These are phyloP conservation scores for Cepaea nemoralis DNA, from an alignment of 1,140 invertebrate genomes.

Conservation along the genomic window DNA sequence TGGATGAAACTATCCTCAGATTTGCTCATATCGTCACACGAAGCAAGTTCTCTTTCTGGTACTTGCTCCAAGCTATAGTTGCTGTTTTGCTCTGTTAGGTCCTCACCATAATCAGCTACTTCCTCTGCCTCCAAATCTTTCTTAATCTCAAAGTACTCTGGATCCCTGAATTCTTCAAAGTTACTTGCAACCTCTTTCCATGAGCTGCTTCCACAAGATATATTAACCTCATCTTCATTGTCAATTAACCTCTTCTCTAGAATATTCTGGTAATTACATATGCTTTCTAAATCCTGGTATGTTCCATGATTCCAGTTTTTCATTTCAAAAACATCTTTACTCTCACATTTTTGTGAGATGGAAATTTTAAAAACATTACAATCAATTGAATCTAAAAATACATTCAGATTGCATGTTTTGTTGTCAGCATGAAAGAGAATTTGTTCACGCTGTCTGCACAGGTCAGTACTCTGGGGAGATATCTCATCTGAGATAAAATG, in stretches of 20 bases:
- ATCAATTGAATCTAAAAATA: neutral
- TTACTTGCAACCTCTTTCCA: neutral
- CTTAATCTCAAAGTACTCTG: neutral
- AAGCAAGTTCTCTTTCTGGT: no score
- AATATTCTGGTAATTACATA: neutral
- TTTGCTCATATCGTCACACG: no score
- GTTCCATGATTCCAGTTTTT: neutral
- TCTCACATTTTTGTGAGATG: neutral
- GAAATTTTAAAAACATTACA: neutral
- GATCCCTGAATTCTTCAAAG: neutral
- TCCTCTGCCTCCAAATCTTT: neutral
- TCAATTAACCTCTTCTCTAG: neutral
- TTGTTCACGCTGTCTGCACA: neutral
- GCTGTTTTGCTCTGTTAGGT: neutral
- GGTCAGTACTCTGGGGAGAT: neutral
- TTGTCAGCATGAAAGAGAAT: neutral
- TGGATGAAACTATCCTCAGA: no score
- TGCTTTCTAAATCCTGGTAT: neutral
- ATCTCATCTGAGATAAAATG: neutral
- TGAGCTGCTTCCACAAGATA: neutral
- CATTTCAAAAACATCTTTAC: neutral
- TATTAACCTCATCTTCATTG: neutral
- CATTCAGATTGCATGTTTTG: neutral
- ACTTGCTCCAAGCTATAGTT: no score
- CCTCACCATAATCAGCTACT: neutral